A percentile compares a stretch with the other conserved stretches of the same genome.
Evolutionary conservation across 2,113 vertebrate species (phyloP).

Genomic region (Marmota flaviventris): DNA sequence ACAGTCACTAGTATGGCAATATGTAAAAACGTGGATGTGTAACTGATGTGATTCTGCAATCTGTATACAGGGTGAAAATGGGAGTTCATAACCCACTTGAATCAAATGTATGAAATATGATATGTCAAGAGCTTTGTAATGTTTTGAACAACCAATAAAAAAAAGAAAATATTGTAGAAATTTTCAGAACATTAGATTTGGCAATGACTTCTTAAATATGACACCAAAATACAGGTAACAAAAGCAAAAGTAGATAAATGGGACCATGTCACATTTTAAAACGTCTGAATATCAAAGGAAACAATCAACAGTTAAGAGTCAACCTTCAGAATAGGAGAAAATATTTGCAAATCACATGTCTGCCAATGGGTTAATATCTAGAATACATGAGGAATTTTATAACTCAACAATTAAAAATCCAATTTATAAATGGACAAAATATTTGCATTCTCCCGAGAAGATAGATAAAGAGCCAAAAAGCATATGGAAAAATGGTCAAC

Average conservation of each 20-base stretch:
- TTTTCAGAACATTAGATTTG: neutral
- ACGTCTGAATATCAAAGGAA: neutral
- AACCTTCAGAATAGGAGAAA: neutral
- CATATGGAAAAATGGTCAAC: neutral
- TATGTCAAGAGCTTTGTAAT: too few relatives aligned
- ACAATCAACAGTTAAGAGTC: neutral
- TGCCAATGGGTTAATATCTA: neutral
- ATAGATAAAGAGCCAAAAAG: neutral
- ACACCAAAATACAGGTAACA: neutral
- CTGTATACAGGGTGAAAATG: too few relatives aligned
- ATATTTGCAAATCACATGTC: neutral
- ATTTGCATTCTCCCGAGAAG: neutral
- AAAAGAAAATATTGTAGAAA: neutral
- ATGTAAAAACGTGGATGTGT: too few relatives aligned
- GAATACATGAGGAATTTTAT: too few relatives aligned
- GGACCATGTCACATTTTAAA: neutral
- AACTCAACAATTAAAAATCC: neutral
- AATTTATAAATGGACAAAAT: neutral
- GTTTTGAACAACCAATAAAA: too few relatives aligned
- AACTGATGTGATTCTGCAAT: too few relatives aligned
- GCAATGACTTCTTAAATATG: neutral
- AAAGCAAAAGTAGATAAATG: neutral
- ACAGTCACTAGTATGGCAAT: too few relatives aligned
- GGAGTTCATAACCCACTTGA: too few relatives aligned
- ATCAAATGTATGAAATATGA: too few relatives aligned